Base-by-base conservation (phyloP, 2,797 vertebrate species). In the Liparis tanakae region DNA sequence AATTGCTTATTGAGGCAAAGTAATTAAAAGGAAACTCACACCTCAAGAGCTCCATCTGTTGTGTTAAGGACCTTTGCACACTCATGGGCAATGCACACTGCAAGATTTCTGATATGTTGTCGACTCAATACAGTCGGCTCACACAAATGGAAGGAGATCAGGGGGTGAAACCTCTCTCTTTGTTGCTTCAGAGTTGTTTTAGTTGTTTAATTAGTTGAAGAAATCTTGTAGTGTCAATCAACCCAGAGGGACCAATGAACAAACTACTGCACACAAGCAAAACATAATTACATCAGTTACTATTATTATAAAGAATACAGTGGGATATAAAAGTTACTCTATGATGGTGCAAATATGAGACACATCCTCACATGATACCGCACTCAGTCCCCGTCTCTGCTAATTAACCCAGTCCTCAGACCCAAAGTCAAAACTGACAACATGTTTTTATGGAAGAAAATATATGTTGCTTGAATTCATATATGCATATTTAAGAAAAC, bases 1-100 rank as follows among this genome's bases (percentile, higher is more conserved):
- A 87, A 89, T 87, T 83, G 75, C 82, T 89, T 90, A 90, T 85
- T 86, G 80, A 84, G 73, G 81, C 77, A 81, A 85, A 85, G 80
- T 87, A 90, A 88, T 91, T 88, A 89, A 89, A 86, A 76, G 58
- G 79, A 87, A 87, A 80, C 80, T 76, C 72, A 80, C 77, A 81
- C 72, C 80, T 61, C 57, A 41, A 67, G 83, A 83, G 70, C 74
- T 73, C 70, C 74, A 80, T 84, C 77, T 79, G 78, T 84, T 85
- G 69, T 77, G 59, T 74, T 84, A 72, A 74, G 77, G 81, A 73
- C 59, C 73, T 78, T 62, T 25, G 66, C 58, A 56, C 56, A 44
- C 64, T 63, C 37, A 64, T 51, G 68, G 53, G 70, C 39, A 8
- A 78, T 39, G 37, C 22, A 66, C 34, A 61, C 25, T 20, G 63